phyloP scores from a whole-genome alignment of 2,113 vertebrate species.

The Myiopsitta monachus region DNA sequence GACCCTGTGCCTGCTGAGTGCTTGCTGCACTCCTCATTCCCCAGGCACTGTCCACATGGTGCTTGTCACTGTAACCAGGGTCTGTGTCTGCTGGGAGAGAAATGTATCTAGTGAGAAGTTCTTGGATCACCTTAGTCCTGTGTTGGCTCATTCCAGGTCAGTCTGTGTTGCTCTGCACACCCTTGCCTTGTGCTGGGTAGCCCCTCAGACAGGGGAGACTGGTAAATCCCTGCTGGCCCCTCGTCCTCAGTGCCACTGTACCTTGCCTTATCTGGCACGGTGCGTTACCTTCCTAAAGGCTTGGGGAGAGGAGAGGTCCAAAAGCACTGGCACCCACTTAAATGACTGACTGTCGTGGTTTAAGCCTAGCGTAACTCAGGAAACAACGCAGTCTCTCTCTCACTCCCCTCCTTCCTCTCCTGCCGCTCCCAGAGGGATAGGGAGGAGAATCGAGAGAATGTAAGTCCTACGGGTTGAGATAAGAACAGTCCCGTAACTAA shows the following conservation, averaged over 20 bases:
- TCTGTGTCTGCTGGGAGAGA: accelerated
- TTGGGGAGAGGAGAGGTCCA: neutral
- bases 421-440: too few species aligned
- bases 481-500: too few species aligned
- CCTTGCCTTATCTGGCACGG: neutral
- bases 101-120: neutral
- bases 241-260: neutral
- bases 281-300: neutral
- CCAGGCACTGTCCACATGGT: neutral
- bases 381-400: too few species aligned
- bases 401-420: too few species aligned
- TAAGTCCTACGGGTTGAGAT: too few species aligned
- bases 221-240: neutral
- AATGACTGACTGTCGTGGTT: neutral
- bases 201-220: neutral
- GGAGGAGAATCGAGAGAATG: too few species aligned
- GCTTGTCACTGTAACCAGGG: neutral
- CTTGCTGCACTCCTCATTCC: neutral
- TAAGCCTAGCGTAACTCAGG: too few species aligned
- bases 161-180: neutral
- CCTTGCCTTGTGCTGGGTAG: neutral
- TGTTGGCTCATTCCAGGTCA: neutral
- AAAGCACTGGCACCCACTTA: neutral
- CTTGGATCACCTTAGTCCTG: neutral
- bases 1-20: neutral